These are phyloP conservation scores for Pongo pygmaeus DNA, from an alignment of 2,113 vertebrate genomes.

Conservation along the genomic window DNA sequence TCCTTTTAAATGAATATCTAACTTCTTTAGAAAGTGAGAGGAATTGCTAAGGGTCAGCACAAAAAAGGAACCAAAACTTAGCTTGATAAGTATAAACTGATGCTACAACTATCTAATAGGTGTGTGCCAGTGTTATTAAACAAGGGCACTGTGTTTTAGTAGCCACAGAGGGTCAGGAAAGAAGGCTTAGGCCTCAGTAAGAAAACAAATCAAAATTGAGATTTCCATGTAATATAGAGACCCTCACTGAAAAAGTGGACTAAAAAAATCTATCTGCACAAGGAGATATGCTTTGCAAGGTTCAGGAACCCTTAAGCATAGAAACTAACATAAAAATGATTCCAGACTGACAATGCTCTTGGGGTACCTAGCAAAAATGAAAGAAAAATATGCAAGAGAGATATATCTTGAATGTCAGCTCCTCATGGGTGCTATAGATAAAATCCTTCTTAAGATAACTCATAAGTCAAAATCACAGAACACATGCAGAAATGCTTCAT, in stretches of 20 bases:
- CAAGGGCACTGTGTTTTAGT: background rate
- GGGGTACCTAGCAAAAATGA: background rate
- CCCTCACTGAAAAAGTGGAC: background rate
- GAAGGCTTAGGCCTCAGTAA: background rate
- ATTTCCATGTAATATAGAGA: background rate
- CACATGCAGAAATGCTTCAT: background rate
- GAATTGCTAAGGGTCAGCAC: background rate
- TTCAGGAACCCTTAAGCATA: background rate
- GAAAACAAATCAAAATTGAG: background rate
- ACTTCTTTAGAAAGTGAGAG: background rate
- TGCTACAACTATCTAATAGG: background rate
- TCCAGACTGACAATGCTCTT: background rate
- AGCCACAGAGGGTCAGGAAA: background rate
- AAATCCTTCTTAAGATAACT: background rate
- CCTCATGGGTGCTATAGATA: background rate
- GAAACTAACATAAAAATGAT: constrained; percentile 10
- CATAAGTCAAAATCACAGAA: background rate
- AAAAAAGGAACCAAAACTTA: background rate
- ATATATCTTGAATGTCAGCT: background rate
- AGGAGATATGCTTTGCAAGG: background rate
- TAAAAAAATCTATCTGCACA: background rate
- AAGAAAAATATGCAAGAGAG: background rate
- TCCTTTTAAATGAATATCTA: background rate
- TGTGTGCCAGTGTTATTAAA: background rate
- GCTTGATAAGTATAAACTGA: background rate